Base-by-base conservation (phyloP, 2,113 vertebrate species). In the Neopipo cinnamomea region DNA sequence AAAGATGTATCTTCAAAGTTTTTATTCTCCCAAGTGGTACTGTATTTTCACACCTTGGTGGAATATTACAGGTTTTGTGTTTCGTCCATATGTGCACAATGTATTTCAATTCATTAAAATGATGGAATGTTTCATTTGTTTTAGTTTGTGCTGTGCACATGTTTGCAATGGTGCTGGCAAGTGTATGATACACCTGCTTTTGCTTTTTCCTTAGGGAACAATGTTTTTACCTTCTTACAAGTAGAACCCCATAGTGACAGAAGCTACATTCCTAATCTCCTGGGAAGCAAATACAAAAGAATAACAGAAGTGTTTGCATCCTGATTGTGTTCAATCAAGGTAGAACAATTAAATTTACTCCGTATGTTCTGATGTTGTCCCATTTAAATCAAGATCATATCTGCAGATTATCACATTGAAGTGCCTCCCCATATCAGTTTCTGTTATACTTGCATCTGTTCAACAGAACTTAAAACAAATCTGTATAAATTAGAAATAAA, bases 321-420 rank as follows among this genome's bases (percentile, higher is more conserved):
- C 78, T 94, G 90, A 94, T 93, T 93, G 63, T 93, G 31, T 95
- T 96, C 75, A 87, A 31, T 95, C 85, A 93, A 97, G 96, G 96
- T 96, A 94, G 70, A 97, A 95, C 96, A 97, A 95, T 94, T 97
- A 97, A 91, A 97, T 97, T 96, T 87, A 95, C 92, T 97, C 93
- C 91, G 61, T 97, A 93, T 97, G 95, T 97, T 97, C 93, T 94
- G 91, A 92, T 95, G 66, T 88, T 86, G 67, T 93, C 96, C 95
- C 90, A 93, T 96, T 97, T 97, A 96, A 97, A 96, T 97, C 94
- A 97, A 94, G 95, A 94, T 94, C 79, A 19, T 85, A 70, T 95
- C 91, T 95, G 86, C 67, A 87, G 84, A 93, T 94, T 86, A 97
- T 93, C 89, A 89, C 92, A 55, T 61, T 83, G 41, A 95, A 86